Evolutionary conservation across 2,797 vertebrate genomes (phyloP).

Genomic region (Salmo trutta): DNA sequence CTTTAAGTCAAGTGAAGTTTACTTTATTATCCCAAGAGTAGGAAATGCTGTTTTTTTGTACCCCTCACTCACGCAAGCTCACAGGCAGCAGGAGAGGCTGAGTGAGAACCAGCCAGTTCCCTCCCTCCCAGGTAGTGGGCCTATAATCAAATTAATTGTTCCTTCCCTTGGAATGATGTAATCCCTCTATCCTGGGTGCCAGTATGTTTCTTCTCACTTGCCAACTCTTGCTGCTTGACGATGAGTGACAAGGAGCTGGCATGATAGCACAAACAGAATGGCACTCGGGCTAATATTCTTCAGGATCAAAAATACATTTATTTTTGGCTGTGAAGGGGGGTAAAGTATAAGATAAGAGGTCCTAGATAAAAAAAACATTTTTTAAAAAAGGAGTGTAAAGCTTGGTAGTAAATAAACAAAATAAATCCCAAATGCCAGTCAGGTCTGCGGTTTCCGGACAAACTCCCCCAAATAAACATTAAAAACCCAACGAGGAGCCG

Average conservation of each 20-base stretch:
- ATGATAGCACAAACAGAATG: not conserved
- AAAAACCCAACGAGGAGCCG: constrained; percentile 31
- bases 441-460: not conserved
- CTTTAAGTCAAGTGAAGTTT: not conserved
- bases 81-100: no score
- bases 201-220: not conserved
- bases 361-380: not conserved
- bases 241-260: not conserved
- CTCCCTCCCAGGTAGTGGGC: not conserved
- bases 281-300: not conserved
- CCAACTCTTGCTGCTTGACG: not conserved
- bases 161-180: not conserved
- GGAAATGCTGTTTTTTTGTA: no score
- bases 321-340: constrained; percentile 9
- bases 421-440: not conserved
- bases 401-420: not conserved
- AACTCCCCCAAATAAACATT: constrained; percentile 46
- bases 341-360: not conserved
- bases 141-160: not conserved
- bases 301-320: not conserved
- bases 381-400: constrained; percentile 12
- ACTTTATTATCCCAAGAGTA: not conserved
- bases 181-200: not conserved
- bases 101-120: no score
- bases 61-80: no score